phyloP scores from a whole-genome alignment of 2,888 invertebrate genomes.

The Caenorhabditis angaria region DNA sequence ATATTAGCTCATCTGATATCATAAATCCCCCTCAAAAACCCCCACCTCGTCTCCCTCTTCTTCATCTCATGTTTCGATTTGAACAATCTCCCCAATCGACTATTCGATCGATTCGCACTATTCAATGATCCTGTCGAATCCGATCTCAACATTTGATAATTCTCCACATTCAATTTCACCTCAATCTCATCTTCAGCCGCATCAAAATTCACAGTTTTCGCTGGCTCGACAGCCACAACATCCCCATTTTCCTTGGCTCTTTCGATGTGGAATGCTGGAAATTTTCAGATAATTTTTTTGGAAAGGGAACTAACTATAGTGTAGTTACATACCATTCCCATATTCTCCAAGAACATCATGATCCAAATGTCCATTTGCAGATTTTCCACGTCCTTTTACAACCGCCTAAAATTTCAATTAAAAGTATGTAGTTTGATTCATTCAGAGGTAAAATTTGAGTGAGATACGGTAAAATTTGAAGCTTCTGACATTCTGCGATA shows the following conservation, averaged over 20 bases:
- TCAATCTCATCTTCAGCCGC: constrained; percentile 45
- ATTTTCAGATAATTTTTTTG: background rate
- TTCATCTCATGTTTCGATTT: constrained; percentile 47
- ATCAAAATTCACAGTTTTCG: constrained; percentile 53
- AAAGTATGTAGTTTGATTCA: too few relatives aligned
- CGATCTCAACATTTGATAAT: constrained; percentile 49
- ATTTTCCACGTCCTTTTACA: constrained; percentile 27
- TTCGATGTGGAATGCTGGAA: constrained; percentile 64
- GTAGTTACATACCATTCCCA: constrained; percentile 53
- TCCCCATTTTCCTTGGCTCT: constrained; percentile 57
- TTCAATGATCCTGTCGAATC: constrained; percentile 46
- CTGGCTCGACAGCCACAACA: constrained; percentile 52
- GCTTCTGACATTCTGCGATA: too few relatives aligned
- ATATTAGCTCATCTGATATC: background rate
- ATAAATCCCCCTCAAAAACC: constrained; percentile 4
- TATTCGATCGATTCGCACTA: constrained; percentile 34
- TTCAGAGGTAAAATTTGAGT: too few relatives aligned
- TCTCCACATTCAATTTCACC: constrained; percentile 39
- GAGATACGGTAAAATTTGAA: too few relatives aligned
- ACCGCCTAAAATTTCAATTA: constrained; percentile 34
- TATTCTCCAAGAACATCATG: constrained; percentile 56
- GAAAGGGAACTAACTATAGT: background rate
- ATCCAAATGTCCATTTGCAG: constrained; percentile 35
- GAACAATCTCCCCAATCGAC: constrained; percentile 51
- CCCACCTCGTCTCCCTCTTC: constrained; percentile 27